Percentiles rank a stretch among this genome's conserved stretches.
phyloP scores from a whole-genome alignment of 2,113 vertebrate species.

The Ochotona curzoniae region DNA sequence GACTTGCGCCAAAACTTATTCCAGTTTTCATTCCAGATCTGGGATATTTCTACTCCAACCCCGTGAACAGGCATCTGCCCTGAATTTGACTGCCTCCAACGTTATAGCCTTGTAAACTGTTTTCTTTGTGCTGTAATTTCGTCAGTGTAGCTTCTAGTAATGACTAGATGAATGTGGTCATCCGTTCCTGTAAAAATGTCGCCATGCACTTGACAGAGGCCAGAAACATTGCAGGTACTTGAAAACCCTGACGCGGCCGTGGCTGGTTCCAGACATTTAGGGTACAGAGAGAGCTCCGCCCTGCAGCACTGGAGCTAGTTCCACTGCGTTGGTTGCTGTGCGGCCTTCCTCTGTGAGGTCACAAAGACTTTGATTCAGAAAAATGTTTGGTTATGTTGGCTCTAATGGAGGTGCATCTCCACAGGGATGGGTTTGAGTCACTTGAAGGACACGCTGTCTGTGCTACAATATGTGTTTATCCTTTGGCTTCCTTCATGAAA shows the following conservation, averaged over 20 bases:
- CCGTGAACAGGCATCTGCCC: not conserved
- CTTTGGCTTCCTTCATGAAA: not conserved
- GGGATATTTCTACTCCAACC: not conserved
- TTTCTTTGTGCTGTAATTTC: not conserved
- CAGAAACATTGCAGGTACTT: not conserved
- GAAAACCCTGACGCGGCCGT: rapidly evolving
- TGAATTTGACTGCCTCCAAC: not conserved
- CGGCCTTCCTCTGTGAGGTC: no score
- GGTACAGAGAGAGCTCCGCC: not conserved
- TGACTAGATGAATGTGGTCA: not conserved
- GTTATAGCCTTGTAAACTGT: not conserved
- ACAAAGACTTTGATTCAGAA: not conserved
- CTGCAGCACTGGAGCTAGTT: not conserved
- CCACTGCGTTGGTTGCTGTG: not conserved
- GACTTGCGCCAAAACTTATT: not conserved
- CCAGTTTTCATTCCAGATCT: not conserved
- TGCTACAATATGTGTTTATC: rapidly evolving
- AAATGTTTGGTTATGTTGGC: not conserved
- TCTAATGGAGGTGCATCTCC: not conserved
- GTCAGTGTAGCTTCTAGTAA: not conserved
- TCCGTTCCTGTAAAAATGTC: not conserved
- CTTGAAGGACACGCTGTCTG: not conserved
- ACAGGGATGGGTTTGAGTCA: not conserved
- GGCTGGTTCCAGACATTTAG: not conserved
- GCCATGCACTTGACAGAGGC: not conserved